Conservation (phyloP, 1,140 invertebrate species). For the Cyclargus thomasi region DNA sequence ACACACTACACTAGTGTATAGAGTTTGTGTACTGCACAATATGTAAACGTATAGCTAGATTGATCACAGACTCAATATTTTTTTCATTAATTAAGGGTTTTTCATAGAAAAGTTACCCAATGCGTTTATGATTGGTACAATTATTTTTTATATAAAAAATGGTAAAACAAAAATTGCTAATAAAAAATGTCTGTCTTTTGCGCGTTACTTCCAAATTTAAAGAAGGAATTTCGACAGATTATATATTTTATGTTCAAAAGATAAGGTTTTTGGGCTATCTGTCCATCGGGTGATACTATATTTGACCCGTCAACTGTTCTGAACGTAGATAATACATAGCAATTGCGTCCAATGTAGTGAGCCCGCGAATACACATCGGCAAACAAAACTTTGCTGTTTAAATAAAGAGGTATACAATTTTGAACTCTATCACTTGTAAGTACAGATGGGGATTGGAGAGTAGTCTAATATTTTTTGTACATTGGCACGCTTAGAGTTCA, state of each 20-base stretch:
- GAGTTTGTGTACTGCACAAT: too few relatives aligned
- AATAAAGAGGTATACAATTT: conserved; percentile 16
- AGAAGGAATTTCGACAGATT: not conserved
- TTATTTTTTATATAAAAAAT: too few relatives aligned
- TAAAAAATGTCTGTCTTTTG: not conserved
- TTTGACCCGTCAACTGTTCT: conserved; percentile 31
- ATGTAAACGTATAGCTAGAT: too few relatives aligned
- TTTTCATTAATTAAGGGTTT: too few relatives aligned
- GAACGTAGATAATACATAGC: conserved; percentile 45
- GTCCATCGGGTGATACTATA: not conserved
- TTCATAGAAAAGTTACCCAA: too few relatives aligned
- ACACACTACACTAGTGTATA: too few relatives aligned
- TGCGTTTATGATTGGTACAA: too few relatives aligned
- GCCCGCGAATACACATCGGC: conserved; percentile 27
- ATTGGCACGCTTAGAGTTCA: conserved; percentile 43
- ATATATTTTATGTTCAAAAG: not conserved
- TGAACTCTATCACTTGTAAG: conserved; percentile 24
- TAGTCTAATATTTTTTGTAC: conserved; percentile 20
- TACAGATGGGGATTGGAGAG: not conserved
- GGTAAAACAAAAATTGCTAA: not conserved
- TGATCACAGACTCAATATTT: too few relatives aligned
- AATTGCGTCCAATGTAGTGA: conserved; percentile 47
- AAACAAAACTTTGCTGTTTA: conserved; percentile 10
- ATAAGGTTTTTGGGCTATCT: not conserved
- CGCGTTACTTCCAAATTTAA: not conserved